Base-by-base conservation (phyloP, 2,888 invertebrate genomes). In the Spatulosminthurus flaviceps region DNA sequence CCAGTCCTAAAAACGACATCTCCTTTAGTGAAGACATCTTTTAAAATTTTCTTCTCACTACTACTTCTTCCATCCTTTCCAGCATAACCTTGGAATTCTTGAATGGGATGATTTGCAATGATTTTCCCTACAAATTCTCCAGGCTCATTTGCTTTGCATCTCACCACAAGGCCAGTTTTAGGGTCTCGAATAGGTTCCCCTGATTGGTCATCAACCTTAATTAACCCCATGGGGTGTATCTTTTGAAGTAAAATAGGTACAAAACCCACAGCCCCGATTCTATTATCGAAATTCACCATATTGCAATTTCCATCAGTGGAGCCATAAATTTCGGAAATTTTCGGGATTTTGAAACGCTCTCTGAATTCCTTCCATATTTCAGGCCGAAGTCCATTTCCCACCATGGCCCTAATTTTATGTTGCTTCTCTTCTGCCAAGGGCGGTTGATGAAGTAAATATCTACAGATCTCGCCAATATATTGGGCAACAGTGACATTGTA, bases 241-340 rank as follows among this genome's bases (percentile, higher is more conserved):
- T 26, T 26, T 19, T 69, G 61, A 2, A 79, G 19, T 13, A 51
- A 26, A 26, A 43, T 69, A 21, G 79, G 79, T 1, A 96, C 90
- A 87, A 98, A 98, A 0, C 98, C 98, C 82, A 98, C 95, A 0
- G 97, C 94, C 5, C 98, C 98, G 0, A 94, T 91, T 0, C 92
- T 95, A 86, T 95, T 96, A 87, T 97, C 95, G 34, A 93, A 91
- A 87, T 98, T 98, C 9, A 95, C 29, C 80, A 98, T 95, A 87
- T 97, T 98, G 41, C 98, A 97, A 87, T 98, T 99, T 85, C 98
- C 98, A 89, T 98, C 98, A 4, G 98, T 98, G 1, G 97, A 96
- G 0, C 98, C 98, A 87, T 98, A 98, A 88, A 98, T 95, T 88
- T 98, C 98, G 0, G 93, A 92, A 24, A 98, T 94, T 28, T 43